These are phyloP conservation scores for Ammodytes marinus DNA, from an alignment of 2,113 vertebrate species.

Conservation along the genomic window DNA sequence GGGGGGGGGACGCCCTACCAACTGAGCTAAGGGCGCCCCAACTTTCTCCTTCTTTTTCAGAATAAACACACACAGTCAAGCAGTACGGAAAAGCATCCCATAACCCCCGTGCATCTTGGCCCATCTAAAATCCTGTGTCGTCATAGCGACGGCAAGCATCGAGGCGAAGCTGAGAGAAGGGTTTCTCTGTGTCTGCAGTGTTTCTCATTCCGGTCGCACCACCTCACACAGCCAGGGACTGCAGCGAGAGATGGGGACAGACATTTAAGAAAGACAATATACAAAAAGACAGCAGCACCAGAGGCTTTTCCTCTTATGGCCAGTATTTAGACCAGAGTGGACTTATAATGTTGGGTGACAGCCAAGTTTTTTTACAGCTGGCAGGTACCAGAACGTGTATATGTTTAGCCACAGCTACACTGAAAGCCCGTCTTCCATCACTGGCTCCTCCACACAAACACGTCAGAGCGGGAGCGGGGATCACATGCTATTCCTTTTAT, in stretches of 20 bases:
- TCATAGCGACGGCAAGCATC: constrained; percentile 74
- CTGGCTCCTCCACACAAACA: background rate
- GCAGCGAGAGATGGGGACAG: constrained; percentile 29
- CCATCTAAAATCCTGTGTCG: constrained; percentile 70
- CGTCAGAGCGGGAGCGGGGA: background rate
- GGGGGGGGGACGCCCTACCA: no score
- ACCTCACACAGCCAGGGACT: constrained; percentile 54
- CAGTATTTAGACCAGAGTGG: background rate
- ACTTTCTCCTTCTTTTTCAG: constrained; percentile 23
- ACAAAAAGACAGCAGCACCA: constrained; percentile 10
- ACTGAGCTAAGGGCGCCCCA: background rate
- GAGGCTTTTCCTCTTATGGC: background rate
- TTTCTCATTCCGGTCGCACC: constrained; percentile 79
- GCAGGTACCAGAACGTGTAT: no score
- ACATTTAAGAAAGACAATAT: constrained; percentile 47
- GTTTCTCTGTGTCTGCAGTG: constrained; percentile 76
- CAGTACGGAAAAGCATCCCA: constrained; percentile 59
- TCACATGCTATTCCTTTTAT: background rate
- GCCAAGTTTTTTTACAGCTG: no score
- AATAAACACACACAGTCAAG: constrained; percentile 24
- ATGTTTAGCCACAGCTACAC: background rate
- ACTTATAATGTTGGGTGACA: background rate
- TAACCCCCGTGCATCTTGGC: constrained; percentile 45
- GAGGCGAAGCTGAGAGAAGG: constrained; percentile 77
- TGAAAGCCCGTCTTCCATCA: background rate